Evolutionary conservation across 2,113 vertebrate species (phyloP).

Genomic region (Zosterops borbonicus): DNA sequence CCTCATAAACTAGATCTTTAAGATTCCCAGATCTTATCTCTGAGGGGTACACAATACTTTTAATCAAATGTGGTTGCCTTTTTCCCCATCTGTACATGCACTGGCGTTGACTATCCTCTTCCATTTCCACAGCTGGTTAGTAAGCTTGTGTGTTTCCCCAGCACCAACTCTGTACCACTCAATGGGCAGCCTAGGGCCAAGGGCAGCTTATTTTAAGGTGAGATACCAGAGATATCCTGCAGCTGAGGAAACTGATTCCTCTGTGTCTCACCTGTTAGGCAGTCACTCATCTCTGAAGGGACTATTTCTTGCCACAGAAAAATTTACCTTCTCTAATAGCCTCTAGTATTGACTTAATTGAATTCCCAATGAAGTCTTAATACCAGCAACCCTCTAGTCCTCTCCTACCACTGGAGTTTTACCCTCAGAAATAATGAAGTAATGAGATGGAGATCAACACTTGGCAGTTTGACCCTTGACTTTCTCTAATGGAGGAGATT

Average conservation of each 20-base stretch:
- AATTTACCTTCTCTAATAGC: neutral
- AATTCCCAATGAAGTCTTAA: neutral
- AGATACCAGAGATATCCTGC: neutral
- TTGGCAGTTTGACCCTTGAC: neutral
- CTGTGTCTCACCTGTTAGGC: neutral
- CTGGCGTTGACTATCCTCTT: neutral
- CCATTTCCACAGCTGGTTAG: neutral
- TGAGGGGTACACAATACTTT: neutral
- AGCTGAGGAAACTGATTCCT: neutral
- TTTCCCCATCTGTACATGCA: rapidly evolving
- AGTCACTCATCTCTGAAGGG: neutral
- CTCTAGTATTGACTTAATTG: neutral
- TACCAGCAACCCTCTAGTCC: neutral
- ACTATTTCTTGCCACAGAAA: neutral
- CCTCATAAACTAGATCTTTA: neutral
- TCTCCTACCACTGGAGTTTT: neutral
- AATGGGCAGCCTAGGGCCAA: neutral
- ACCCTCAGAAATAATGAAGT: neutral
- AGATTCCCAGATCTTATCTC: neutral
- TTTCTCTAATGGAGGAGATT: neutral
- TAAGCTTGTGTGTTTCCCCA: neutral
- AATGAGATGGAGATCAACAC: neutral
- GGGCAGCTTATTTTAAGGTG: neutral
- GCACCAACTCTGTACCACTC: neutral
- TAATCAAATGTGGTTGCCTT: neutral